Evolutionary conservation across 2,888 invertebrate species (phyloP).

Genomic region (Bedellia somnulentella): DNA sequence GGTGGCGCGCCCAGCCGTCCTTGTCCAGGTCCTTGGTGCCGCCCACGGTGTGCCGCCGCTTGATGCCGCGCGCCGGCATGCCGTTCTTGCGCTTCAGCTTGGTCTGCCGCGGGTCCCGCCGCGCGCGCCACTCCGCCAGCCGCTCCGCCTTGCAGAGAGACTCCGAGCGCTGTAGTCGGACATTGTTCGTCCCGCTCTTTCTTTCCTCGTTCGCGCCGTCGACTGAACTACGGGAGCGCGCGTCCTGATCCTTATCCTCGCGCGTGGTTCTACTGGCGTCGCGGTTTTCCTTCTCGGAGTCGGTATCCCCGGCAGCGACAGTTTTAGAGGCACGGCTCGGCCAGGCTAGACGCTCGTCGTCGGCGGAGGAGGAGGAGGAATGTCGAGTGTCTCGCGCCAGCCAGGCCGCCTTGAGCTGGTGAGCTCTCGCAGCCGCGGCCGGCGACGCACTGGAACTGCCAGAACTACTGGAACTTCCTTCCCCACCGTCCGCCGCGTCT

Average conservation of each 20-base stretch:
- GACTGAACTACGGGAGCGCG: conserved; percentile 62
- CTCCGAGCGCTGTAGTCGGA: conserved; percentile 29
- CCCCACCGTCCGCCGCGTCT: conserved; percentile 25
- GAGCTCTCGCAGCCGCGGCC: conserved; percentile 24
- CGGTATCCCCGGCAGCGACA: conserved; percentile 57
- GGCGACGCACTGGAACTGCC: conserved; percentile 17
- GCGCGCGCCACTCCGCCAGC: conserved; percentile 70
- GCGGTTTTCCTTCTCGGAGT: conserved; percentile 35
- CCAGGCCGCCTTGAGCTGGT: conserved; percentile 47
- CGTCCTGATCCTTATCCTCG: conserved; percentile 78
- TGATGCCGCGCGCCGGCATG: conserved; percentile 80
- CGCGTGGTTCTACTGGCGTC: conserved; percentile 38
- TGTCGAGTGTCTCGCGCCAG: conserved; percentile 39
- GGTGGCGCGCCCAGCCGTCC: conserved; percentile 64
- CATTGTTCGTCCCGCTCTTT: conserved; percentile 66
- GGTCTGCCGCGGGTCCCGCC: conserved; percentile 63
- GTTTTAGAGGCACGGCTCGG: conserved; percentile 11
- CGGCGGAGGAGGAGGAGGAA: conserved; percentile 31
- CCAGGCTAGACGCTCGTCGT: conserved; percentile 19
- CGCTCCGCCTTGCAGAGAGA: conserved; percentile 28
- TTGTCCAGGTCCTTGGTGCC: conserved; percentile 83
- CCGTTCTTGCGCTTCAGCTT: conserved; percentile 76
- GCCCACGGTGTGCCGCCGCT: conserved; percentile 89
- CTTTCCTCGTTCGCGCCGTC: conserved; percentile 31
- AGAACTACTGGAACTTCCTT: conserved; percentile 30